Percentiles rank a stretch among this genome's conserved stretches.
Evolutionary conservation across 2,797 vertebrate genomes (phyloP).

Genomic region (Lacerta viridis): DNA sequence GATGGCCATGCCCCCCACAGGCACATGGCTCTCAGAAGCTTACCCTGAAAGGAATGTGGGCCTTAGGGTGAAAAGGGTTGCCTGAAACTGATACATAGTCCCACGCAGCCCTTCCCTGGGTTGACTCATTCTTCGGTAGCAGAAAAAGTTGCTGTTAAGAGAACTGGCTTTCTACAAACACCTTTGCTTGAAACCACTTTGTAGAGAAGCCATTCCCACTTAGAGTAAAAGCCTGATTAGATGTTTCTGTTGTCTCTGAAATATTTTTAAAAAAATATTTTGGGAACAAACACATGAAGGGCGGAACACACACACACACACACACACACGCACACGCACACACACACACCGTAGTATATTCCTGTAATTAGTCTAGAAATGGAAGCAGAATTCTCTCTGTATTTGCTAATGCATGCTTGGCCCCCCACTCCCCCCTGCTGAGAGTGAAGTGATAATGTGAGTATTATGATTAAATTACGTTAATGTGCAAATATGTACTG

Average conservation of each 20-base stretch:
- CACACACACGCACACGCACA: neutral
- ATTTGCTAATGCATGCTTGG: conserved; percentile 56
- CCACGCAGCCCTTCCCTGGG: neutral
- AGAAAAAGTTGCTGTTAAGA: neutral
- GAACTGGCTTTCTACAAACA: neutral
- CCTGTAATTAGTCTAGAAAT: conserved; percentile 37
- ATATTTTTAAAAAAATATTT: conserved; percentile 21
- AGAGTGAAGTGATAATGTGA: conserved; percentile 60
- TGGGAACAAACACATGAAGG: neutral
- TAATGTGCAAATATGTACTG: conserved; percentile 73
- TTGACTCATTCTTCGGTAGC: too few relatives aligned
- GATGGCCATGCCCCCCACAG: too few relatives aligned
- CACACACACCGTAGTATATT: conserved; percentile 19
- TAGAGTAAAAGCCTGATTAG: neutral
- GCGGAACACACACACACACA: neutral
- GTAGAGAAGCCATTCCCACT: neutral
- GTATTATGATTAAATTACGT: conserved; percentile 68
- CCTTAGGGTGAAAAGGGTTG: too few relatives aligned
- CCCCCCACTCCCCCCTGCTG: conserved; percentile 45
- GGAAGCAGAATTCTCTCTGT: conserved; percentile 52
- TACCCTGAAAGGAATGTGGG: too few relatives aligned
- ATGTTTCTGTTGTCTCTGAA: neutral
- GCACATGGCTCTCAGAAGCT: too few relatives aligned
- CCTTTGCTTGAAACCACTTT: neutral
- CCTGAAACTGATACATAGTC: too few relatives aligned